Conservation (phyloP, 2,888 invertebrate genomes). For the Gari tellinella region DNA sequence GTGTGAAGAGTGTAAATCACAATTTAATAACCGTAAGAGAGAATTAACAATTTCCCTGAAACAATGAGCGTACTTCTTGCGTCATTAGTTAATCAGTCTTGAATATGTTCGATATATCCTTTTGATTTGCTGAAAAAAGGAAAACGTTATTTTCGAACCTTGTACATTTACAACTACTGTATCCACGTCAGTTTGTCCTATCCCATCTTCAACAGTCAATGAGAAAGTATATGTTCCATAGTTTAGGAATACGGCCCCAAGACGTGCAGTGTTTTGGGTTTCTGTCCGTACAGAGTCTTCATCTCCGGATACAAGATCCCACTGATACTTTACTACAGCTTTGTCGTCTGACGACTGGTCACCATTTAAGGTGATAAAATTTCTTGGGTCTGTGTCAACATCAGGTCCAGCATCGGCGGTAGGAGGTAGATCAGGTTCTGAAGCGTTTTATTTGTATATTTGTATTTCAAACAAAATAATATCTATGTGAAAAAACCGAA, state of each 20-base stretch:
- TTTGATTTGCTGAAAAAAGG: too few relatives aligned
- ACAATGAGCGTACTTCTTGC: too few relatives aligned
- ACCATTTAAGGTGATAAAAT: slow-evolving; percentile 28
- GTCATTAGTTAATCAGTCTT: too few relatives aligned
- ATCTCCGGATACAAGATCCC: slow-evolving; percentile 15
- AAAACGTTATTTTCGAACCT: slow-evolving; percentile 19
- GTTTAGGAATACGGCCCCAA: slow-evolving; percentile 7
- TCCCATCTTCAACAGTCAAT: slow-evolving; percentile 39
- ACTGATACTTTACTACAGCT: slow-evolving; percentile 34
- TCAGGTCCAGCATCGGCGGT: slow-evolving; percentile 39
- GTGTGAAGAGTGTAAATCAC: too few relatives aligned
- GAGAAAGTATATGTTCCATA: slow-evolving; percentile 30
- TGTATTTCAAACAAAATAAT: background rate
- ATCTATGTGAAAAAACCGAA: too few relatives aligned
- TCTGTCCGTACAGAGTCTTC: slow-evolving; percentile 7
- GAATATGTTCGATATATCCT: too few relatives aligned
- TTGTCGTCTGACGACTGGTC: slow-evolving; percentile 31
- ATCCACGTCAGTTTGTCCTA: slow-evolving; percentile 41
- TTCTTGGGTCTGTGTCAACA: slow-evolving; percentile 9
- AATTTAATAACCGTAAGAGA: too few relatives aligned
- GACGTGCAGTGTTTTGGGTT: background rate
- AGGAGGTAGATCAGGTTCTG: slow-evolving; percentile 28
- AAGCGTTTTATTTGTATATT: background rate
- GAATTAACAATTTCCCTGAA: too few relatives aligned
- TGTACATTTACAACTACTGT: slow-evolving; percentile 39